Percentiles rank a stretch among this genome's conserved stretches.
Evolutionary conservation across 2,888 invertebrate genomes (phyloP).

Genomic region (Harpalus rufipes): DNA sequence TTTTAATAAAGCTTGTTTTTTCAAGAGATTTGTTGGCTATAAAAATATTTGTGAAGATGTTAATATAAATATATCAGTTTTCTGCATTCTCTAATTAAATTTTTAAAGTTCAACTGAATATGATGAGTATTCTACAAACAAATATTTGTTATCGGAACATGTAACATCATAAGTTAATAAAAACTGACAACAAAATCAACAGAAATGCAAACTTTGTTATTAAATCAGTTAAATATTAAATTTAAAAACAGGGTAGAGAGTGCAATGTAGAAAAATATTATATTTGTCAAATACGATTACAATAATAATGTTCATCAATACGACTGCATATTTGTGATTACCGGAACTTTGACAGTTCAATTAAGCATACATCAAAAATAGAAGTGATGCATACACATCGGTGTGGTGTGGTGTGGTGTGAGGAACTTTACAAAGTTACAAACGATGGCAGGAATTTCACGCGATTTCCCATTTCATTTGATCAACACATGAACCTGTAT

Average conservation of each 20-base stretch:
- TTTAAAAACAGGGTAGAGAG: neutral
- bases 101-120: too few species aligned
- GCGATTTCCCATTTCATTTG: neutral
- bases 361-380: neutral
- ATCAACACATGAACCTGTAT: neutral
- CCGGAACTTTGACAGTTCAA: neutral
- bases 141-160: too few species aligned
- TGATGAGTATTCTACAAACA: too few species aligned
- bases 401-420: neutral
- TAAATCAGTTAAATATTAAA: neutral
- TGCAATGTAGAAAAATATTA: neutral
- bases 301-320: neutral
- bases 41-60: too few species aligned
- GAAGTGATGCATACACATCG: neutral
- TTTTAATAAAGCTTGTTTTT: too few species aligned
- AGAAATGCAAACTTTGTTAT: too few species aligned
- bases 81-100: too few species aligned
- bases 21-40: too few species aligned
- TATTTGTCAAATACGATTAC: neutral
- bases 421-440: neutral
- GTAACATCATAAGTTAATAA: too few species aligned
- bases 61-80: too few species aligned
- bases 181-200: too few species aligned
- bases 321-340: neutral
- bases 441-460: neutral